Conservation (phyloP, 2,888 invertebrate genomes). For the Xanthorhoe spadicearia region DNA sequence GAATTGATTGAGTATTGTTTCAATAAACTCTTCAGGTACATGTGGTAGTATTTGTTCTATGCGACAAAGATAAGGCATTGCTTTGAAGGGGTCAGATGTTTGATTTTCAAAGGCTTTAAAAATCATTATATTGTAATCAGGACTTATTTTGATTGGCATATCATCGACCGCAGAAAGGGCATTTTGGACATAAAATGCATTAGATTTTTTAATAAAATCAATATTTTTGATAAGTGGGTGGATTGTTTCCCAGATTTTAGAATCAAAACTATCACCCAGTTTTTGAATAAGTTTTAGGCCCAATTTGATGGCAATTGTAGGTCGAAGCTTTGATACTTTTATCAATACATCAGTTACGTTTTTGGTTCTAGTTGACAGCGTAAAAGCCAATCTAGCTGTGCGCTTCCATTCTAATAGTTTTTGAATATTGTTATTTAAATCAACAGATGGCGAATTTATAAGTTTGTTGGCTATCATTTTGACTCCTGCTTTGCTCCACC, state of each 20-base stretch:
- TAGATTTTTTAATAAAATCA: constrained; percentile 38
- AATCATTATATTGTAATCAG: constrained; percentile 56
- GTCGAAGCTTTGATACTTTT: constrained; percentile 48
- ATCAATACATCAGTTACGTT: constrained; percentile 46
- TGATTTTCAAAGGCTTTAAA: constrained; percentile 44
- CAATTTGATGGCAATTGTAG: constrained; percentile 53
- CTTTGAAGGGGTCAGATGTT: background rate
- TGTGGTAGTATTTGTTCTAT: constrained; percentile 40
- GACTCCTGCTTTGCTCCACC: constrained; percentile 57
- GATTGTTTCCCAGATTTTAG: constrained; percentile 56
- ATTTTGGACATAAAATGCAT: constrained; percentile 9
- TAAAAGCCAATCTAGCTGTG: constrained; percentile 54
- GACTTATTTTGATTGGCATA: constrained; percentile 51
- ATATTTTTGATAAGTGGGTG: constrained; percentile 51
- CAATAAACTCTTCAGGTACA: constrained; percentile 30
- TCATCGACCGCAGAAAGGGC: constrained; percentile 34
- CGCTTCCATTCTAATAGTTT: constrained; percentile 52
- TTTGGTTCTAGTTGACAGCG: constrained; percentile 50
- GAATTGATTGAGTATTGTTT: constrained; percentile 30
- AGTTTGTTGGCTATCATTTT: constrained; percentile 60
- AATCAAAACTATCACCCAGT: constrained; percentile 42
- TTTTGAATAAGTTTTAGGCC: constrained; percentile 50
- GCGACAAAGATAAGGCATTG: constrained; percentile 45
- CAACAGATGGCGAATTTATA: constrained; percentile 47
- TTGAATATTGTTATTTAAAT: constrained; percentile 46